Evolutionary conservation across 2,888 invertebrate genomes (phyloP), one percentile per base, ranked within the genome.

Genomic region (Rhopalosiphum nymphaeae): DNA sequence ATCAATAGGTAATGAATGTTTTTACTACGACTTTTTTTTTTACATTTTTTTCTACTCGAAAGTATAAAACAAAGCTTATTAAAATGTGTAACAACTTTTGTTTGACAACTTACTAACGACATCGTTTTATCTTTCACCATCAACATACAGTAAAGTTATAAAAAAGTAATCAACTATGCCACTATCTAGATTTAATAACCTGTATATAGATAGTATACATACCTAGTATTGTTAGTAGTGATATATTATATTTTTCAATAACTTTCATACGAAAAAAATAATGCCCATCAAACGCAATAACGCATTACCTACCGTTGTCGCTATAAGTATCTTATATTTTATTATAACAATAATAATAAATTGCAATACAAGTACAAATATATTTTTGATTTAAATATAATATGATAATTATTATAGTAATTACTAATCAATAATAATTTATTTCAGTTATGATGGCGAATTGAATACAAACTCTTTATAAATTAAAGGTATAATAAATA

Each of bases 111-210:
- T 36, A 36, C 78, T 36, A 78, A 78, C 78, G 78, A 78, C 78
- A 36, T 67, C 78, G 36, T 78, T 78, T 78, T 78, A 78, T 78
- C 9, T 42, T 42, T 36, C 21, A 78, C 67, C 67, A 36, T 36
- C 67, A 67, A 67, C 78, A 42, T 21, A 78, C 78, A 78, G 78
- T 36, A 78, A 78, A 78, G 78, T 78, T 78, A 78, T 78, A 78
- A 78, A 78, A 78, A 78, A 78, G 21, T 78, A 78, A 78, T 78
- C 78, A 78, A 78, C 78, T 78, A 2, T 21, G 9, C 36, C 78
- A 78, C 78, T 78, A 78, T 36, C 21, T 78, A 36, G 9, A 36
- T 21, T 36, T 21, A 78, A 36, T 21, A 42, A 42, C 21, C 36
- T 36, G 21, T 25, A 36, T 25, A 36, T 21, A 78, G n/a, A 36